Evolutionary conservation across 1,140 invertebrate species (phyloP).

Genomic region (Lasaia peninsularis): DNA sequence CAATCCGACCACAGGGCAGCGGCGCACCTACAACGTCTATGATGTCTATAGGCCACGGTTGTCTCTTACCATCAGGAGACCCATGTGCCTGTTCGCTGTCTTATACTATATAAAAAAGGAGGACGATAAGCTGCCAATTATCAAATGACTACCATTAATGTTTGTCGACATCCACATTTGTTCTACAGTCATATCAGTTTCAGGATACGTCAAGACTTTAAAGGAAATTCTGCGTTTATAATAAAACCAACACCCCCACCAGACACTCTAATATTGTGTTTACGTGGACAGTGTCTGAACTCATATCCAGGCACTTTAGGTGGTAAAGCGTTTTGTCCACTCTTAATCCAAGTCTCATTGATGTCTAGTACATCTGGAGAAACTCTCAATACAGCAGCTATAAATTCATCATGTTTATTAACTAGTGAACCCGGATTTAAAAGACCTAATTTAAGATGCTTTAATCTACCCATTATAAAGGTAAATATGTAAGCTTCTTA

Average conservation of each 20-base stretch:
- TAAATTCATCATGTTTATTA: conserved; percentile 13
- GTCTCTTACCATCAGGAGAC: too few relatives aligned
- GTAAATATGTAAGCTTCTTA: too few relatives aligned
- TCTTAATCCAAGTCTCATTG: neutral
- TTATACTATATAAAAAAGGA: too few relatives aligned
- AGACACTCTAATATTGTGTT: neutral
- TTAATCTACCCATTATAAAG: conserved; percentile 6
- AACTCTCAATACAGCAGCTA: neutral
- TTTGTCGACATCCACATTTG: neutral
- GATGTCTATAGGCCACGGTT: too few relatives aligned
- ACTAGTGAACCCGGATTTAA: conserved; percentile 10
- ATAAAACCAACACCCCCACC: neutral
- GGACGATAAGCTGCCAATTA: too few relatives aligned
- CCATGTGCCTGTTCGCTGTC: too few relatives aligned
- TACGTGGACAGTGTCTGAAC: neutral
- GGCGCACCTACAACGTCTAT: too few relatives aligned
- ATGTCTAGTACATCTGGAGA: too few relatives aligned
- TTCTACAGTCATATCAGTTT: neutral
- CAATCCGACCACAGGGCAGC: too few relatives aligned
- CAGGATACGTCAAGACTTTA: neutral
- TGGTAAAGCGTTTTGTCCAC: neutral
- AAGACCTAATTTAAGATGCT: neutral
- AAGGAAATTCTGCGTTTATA: conserved; percentile 2
- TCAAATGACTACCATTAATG: conserved; percentile 2
- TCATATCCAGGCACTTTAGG: conserved; percentile 7